Conservation (phyloP, 2,113 vertebrate genomes). For the Melanotaenia duboulayi region DNA sequence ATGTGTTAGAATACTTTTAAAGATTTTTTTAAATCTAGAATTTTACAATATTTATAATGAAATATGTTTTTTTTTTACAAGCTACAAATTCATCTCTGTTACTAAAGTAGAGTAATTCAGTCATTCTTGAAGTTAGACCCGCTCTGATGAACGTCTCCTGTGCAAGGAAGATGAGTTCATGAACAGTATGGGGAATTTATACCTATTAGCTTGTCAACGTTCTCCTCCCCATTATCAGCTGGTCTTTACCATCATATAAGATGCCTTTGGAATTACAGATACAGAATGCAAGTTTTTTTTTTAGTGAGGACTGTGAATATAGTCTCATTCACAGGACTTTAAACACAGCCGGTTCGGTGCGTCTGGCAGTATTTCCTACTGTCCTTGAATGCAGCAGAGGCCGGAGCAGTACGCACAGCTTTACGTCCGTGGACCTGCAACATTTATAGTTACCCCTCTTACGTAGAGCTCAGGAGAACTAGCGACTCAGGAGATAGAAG, state of each 20-base stretch:
- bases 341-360: background rate
- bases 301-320: background rate
- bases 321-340: background rate
- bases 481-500: background rate
- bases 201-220: background rate
- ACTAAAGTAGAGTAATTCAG: background rate
- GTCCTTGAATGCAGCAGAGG: conserved; percentile 43
- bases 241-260: background rate
- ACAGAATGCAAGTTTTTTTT: background rate
- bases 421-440: background rate
- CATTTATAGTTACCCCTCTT: background rate
- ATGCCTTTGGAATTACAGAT: background rate
- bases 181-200: background rate
- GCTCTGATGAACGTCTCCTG: background rate
- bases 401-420: background rate
- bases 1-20: too few relatives aligned
- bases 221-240: background rate
- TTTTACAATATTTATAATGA: too few relatives aligned
- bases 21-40: too few relatives aligned
- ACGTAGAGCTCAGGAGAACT: background rate
- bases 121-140: background rate
- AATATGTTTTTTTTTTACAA: too few relatives aligned
- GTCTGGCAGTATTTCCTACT: background rate
- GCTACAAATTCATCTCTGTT: background rate
- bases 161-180: background rate